Base-by-base conservation (phyloP, 1,140 invertebrate species). In the Elysia chlorotica region DNA sequence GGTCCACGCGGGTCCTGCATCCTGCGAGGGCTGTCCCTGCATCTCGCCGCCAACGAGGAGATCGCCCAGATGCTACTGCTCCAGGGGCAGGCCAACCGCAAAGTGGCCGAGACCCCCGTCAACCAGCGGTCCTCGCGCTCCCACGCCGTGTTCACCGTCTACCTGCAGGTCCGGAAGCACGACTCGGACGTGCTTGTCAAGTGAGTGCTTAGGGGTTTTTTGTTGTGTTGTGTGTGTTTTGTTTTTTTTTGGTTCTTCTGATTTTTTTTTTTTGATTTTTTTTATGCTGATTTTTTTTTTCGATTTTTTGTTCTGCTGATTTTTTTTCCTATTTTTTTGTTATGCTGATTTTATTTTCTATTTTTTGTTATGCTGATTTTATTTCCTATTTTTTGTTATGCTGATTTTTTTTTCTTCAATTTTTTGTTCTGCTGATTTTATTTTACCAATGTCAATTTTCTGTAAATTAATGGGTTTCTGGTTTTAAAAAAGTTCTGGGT, bases 61-160 rank as follows among this genome's bases (percentile, higher is more conserved):
- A 90, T 92, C 74, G 91, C 91, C 4, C 88, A 91, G 69, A 88
- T 90, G 75, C 83, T 92, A 2, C 82, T 92, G 3, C 88, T 89
- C 74, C 79, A 90, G 63, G 91, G 91, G 71, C 90, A 92, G 79
- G 89, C 88, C 10, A 91, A 91, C 78, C 89, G 91, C 74, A 89
- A 88, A 31, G 90, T 90, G 38, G 90, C 90, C 2, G 91, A 91
- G 73, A 87, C 87, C 59, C 76, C 76, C 14, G 79, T 84, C 36
- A 82, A 84, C 71, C 79, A 81, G 71, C 71, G 81, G 48, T 92
- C 92, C 5, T 92, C 91, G 2, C 86, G 92, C 76, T 92, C 91
- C 1, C 92, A 92, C 80, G 92, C 91, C 74, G 90, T 92, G 54
- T 92, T 92, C 79, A 92, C 91, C 0, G 89, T 92, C 56, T 89